Conservation (phyloP, 1,140 invertebrate genomes). For the Lanistes nyassanus region DNA sequence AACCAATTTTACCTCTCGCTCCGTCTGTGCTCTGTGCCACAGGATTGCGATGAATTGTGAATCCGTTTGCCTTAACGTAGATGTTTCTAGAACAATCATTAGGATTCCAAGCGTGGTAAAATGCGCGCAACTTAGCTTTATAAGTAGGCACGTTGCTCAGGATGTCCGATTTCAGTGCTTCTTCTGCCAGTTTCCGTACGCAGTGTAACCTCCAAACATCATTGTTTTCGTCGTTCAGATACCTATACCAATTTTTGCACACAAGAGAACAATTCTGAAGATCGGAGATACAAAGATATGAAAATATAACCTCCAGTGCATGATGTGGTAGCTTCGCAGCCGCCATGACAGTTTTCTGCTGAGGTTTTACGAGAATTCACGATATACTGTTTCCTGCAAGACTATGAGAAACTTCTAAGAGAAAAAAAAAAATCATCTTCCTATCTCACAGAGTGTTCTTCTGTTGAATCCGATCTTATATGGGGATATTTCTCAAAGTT, state of each 20-base stretch:
- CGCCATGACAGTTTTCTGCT: conserved; percentile 43
- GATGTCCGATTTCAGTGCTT: conserved; percentile 92
- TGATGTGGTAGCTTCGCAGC: conserved; percentile 74
- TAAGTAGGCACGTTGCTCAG: conserved; percentile 89
- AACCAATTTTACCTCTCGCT: conserved; percentile 92
- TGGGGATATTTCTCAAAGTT: not conserved
- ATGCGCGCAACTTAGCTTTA: conserved; percentile 94
- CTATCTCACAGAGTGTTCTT: not conserved
- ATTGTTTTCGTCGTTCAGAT: conserved; percentile 93
- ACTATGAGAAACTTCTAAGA: not conserved
- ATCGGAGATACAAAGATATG: conserved; percentile 88
- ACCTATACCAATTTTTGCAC: conserved; percentile 92
- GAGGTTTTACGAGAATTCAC: conserved; percentile 16
- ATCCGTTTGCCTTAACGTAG: conserved; percentile 96
- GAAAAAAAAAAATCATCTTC: not conserved
- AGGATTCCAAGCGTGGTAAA: conserved; percentile 96
- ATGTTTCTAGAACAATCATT: conserved; percentile 97
- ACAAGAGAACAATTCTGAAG: conserved; percentile 89
- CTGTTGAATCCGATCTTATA: not conserved
- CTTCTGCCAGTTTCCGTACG: conserved; percentile 85
- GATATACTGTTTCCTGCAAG: conserved; percentile 13
- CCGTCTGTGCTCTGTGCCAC: conserved; percentile 99
- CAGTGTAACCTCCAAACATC: conserved; percentile 95
- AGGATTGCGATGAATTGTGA: conserved; percentile 97
- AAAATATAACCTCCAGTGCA: conserved; percentile 93